Base-by-base conservation (phyloP, 2,113 vertebrate species). In the Lophotis ruficrista region DNA sequence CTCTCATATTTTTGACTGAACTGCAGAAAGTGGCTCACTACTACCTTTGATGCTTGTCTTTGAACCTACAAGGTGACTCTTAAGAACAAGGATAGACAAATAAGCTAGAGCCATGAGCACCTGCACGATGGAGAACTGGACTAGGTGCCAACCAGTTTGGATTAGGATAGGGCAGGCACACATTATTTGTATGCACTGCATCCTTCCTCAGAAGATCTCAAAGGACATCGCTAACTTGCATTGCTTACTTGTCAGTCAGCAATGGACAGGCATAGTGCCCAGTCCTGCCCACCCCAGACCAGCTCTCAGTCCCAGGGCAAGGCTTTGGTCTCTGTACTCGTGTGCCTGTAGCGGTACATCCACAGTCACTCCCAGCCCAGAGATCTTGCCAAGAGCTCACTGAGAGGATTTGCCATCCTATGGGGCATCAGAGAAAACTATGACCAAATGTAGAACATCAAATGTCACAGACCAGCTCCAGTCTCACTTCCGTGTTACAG, bases 271-370 rank as follows among this genome's bases (percentile, higher is more conserved):
- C 41, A n/a, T 7, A 20, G 33, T 25, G 27, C 35, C 20, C 47
- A 21, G 27, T 54, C 31, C 38, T 83, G 70, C 27, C 35, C 58
- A 38, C 14, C 18, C 23, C 14, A 30, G 48, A 10, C 19, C 43
- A 0, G 0, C 41, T 24, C 19, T 20, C 8, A 7, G 43, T 47
- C 37, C n/a, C 30, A 7, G 31, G 41, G 47, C 27, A 57, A 33
- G 14, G 11, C 19, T 43, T 12, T 4, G 16, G 41, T 27, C 31
- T 20, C 20, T 48, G 38, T 16, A 18, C 22, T 21, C 21, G 6
- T 22, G 31, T 13, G 3, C 37, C 53, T 12, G 25, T 6, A 68
- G 53, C 12, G 23, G 13, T 23, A 12, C 20, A n/a, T 38, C 30
- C 37, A 25, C 54, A 11, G 12, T 11, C 33, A 6, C 16, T 28